Evolutionary conservation across 2,797 vertebrate genomes (phyloP).

Genomic region (Argya squamiceps): DNA sequence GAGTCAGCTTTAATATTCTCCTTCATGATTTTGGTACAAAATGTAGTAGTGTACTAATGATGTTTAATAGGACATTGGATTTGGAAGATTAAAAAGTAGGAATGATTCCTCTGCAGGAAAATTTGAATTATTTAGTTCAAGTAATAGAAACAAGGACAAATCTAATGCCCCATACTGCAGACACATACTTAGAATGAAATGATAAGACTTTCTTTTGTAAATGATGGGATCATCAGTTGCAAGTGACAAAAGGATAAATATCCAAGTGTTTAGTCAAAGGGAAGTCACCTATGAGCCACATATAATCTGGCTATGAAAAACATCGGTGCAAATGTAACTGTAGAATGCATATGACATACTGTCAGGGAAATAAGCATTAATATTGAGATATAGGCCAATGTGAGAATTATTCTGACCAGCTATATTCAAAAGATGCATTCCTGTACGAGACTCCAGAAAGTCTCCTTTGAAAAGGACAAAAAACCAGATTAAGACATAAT

Average conservation of each 20-base stretch:
- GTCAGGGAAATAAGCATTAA: neutral
- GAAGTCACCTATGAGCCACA: neutral
- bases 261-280: neutral
- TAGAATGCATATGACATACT: neutral
- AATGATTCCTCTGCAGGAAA: neutral
- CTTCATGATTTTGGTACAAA: neutral
- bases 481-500: neutral
- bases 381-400: neutral
- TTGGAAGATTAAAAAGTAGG: neutral
- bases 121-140: neutral
- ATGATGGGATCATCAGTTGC: neutral
- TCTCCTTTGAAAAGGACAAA: neutral
- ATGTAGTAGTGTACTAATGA: neutral
- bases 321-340: neutral
- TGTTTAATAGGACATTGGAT: neutral
- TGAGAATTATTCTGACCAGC: neutral
- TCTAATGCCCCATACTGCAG: neutral
- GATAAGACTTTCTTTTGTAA: neutral
- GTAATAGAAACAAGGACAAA: neutral
- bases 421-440: neutral
- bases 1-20: neutral
- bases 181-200: neutral
- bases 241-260: neutral
- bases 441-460: fast-evolving
- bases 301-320: neutral